These are phyloP conservation scores for Plutella xylostella DNA, from an alignment of 2,888 invertebrate genomes.

Conservation along the genomic window DNA sequence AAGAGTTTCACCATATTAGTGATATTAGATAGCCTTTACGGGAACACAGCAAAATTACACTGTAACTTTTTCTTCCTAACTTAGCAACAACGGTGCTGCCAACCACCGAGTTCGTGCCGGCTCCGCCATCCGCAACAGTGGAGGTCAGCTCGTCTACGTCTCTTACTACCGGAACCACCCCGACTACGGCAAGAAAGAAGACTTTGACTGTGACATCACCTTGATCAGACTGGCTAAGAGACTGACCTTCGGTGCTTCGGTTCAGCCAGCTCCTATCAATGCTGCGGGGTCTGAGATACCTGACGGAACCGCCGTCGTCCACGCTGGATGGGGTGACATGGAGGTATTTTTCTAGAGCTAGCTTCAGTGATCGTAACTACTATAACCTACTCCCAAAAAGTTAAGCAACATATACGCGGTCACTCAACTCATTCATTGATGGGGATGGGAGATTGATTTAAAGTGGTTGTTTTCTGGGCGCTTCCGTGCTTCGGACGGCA, in stretches of 20 bases:
- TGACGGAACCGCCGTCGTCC: slow-evolving; percentile 25
- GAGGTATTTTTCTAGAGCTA: too few species aligned
- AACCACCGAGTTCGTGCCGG: slow-evolving; percentile 40
- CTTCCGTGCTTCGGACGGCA: too few species aligned
- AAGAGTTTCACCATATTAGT: too few species aligned
- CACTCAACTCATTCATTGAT: too few species aligned
- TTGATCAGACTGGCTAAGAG: slow-evolving; percentile 23
- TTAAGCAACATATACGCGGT: too few species aligned
- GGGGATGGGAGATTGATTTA: too few species aligned
- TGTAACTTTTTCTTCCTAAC: slow-evolving; percentile 18
- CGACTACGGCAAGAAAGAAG: slow-evolving; percentile 22
- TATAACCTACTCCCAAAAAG: too few species aligned
- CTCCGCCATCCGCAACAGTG: slow-evolving; percentile 29
- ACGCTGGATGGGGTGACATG: slow-evolving; percentile 39
- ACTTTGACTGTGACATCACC: slow-evolving; percentile 31
- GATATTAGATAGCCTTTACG: too few species aligned
- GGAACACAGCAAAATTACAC: too few species aligned
- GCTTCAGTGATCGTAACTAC: slow-evolving; percentile 29
- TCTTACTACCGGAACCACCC: slow-evolving; percentile 28
- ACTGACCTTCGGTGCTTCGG: slow-evolving; percentile 21
- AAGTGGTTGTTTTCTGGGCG: too few species aligned
- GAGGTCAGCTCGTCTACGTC: slow-evolving; percentile 30
- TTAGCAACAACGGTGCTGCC: too few species aligned
- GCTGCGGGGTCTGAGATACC: slow-evolving; percentile 18
- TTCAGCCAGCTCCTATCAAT: slow-evolving; percentile 25